Evolutionary conservation across 2,113 vertebrate species (phyloP).

Genomic region (Pygoscelis adeliae): DNA sequence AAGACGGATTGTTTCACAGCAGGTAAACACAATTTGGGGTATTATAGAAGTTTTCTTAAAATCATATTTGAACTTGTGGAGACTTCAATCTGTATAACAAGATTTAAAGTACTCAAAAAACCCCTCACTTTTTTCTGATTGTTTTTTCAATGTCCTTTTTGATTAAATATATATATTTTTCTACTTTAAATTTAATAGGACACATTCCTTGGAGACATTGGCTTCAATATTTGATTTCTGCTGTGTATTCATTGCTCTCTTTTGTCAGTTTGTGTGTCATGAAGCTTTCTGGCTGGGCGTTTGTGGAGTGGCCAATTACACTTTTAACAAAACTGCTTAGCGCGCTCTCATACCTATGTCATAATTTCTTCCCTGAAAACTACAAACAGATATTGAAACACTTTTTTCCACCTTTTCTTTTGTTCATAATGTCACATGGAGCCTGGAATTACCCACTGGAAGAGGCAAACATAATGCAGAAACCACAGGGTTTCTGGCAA

Average conservation of each 20-base stretch:
- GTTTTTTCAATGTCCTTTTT: background rate
- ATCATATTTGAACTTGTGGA: slow-evolving; percentile 22
- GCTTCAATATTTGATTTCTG: slow-evolving; percentile 34
- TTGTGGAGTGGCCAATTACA: background rate
- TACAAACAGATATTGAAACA: background rate
- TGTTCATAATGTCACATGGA: background rate
- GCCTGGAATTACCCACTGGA: background rate
- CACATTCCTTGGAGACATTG: background rate
- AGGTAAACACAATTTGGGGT: slow-evolving; percentile 51
- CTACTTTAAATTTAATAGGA: background rate
- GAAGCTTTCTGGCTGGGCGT: background rate
- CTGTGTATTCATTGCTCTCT: background rate
- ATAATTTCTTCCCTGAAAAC: slow-evolving; percentile 1
- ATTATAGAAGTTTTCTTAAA: slow-evolving; percentile 12
- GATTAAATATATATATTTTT: background rate
- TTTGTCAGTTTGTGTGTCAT: background rate
- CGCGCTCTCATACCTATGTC: background rate
- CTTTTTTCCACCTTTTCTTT: background rate
- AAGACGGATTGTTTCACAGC: slow-evolving; percentile 60
- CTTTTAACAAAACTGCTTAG: background rate
- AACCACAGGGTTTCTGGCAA: slow-evolving; percentile 11
- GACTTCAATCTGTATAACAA: slow-evolving; percentile 33
- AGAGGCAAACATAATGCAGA: slow-evolving; percentile 18
- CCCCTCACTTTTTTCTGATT: background rate
- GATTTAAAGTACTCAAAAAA: slow-evolving; percentile 18